These are phyloP conservation scores for Anguilla pacifica DNA, from an alignment of 2,797 vertebrate species.

Conservation along the genomic window DNA sequence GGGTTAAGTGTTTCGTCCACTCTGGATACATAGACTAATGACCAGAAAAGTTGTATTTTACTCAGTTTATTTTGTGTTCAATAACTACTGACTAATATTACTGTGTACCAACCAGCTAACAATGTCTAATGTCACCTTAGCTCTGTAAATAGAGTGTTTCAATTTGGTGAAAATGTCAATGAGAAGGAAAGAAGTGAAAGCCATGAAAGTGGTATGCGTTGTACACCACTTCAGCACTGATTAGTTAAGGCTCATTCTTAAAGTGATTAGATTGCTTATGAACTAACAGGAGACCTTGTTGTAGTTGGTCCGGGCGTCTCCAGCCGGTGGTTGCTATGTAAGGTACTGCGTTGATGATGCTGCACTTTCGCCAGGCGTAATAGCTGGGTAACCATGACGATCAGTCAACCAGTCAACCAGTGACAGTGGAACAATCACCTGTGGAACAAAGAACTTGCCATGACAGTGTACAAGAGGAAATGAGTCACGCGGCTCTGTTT, in stretches of 20 bases:
- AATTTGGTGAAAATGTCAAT: background rate
- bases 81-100: background rate
- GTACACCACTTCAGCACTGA: too few species aligned
- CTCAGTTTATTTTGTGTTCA: background rate
- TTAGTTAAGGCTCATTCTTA: too few species aligned
- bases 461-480: background rate
- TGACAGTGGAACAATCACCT: background rate
- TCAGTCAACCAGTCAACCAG: background rate
- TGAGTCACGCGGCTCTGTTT: background rate
- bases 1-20: background rate
- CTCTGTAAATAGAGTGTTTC: background rate
- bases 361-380: background rate
- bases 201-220: too few species aligned
- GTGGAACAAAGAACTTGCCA: background rate
- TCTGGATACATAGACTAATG: background rate
- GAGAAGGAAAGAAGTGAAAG: too few species aligned
- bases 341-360: background rate
- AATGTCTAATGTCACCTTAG: background rate
- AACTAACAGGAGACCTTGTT: background rate
- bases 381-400: conserved; percentile 5
- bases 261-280: background rate
- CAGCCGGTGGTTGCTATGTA: background rate
- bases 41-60: background rate
- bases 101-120: background rate
- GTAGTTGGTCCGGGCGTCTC: background rate